phyloP scores from a whole-genome alignment of 2,113 vertebrate species.

The Hassar affinis region DNA sequence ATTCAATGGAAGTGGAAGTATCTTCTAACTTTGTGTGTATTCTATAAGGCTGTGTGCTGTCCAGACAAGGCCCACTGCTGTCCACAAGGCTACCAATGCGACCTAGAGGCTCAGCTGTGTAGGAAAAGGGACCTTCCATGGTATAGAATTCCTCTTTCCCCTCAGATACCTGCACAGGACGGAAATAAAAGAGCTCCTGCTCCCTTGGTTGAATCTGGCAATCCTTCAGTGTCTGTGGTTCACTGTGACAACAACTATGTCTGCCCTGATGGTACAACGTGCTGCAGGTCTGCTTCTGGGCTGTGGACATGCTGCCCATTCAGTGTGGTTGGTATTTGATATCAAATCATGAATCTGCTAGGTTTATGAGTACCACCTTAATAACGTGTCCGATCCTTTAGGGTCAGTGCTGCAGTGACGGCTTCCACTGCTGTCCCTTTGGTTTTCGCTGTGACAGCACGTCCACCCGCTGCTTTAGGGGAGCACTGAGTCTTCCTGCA shows the following conservation, averaged over 20 bases:
- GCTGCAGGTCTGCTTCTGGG: slow-evolving; percentile 61
- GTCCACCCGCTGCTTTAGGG: slow-evolving; percentile 49
- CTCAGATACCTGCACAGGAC: slow-evolving; percentile 51
- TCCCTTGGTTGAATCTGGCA: slow-evolving; percentile 4
- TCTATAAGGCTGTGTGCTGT: slow-evolving; percentile 69
- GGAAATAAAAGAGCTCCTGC: background rate
- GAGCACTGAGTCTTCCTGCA: slow-evolving; percentile 51
- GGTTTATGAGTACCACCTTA: background rate
- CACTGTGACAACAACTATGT: slow-evolving; percentile 40
- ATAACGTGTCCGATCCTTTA: slow-evolving; percentile 27
- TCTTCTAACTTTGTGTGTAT: background rate
- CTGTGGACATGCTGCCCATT: slow-evolving; percentile 62
- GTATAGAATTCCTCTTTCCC: slow-evolving; percentile 48
- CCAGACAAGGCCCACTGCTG: slow-evolving; percentile 69
- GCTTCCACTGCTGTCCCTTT: slow-evolving; percentile 62
- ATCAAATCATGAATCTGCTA: background rate
- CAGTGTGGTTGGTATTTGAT: slow-evolving; percentile 53
- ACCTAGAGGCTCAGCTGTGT: slow-evolving; percentile 53
- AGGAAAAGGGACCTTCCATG: slow-evolving; percentile 48
- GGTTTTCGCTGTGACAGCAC: slow-evolving; percentile 60
- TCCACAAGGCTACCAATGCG: slow-evolving; percentile 61
- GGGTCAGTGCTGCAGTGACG: slow-evolving; percentile 67
- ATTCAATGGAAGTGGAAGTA: background rate
- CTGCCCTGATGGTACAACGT: slow-evolving; percentile 60
- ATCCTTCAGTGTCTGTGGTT: slow-evolving; percentile 34